Conservation (phyloP, 2,888 invertebrate species). For the Campoplex nolae region DNA sequence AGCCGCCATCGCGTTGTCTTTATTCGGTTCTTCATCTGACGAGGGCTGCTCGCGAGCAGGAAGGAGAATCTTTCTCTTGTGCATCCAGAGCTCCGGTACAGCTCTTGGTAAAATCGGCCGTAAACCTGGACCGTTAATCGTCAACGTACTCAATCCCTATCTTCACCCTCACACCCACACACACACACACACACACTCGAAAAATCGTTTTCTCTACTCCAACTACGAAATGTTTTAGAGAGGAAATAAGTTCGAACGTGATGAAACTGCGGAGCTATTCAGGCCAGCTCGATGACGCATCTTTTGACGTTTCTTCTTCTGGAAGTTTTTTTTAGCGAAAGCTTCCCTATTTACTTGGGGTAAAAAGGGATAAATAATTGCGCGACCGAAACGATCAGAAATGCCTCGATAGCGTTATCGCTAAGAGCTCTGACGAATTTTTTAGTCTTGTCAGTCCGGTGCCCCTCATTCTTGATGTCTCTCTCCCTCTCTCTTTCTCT, state of each 20-base stretch:
- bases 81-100: not conserved
- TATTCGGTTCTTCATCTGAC: conserved; percentile 14
- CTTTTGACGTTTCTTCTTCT: not conserved
- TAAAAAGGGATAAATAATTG: not conserved
- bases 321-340: not conserved
- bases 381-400: conserved; percentile 1
- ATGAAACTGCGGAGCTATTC: conserved; percentile 16
- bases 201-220: conserved; percentile 45
- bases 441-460: conserved; percentile 9
- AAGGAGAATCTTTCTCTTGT: not conserved
- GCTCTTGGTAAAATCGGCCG: conserved; percentile 36
- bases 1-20: conserved; percentile 36
- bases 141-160: conserved; percentile 47
- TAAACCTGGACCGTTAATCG: conserved; percentile 59
- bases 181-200: not conserved
- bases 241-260: not conserved
- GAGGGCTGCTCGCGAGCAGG: not conserved
- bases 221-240: conserved; percentile 5
- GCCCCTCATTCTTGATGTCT: conserved; percentile 1
- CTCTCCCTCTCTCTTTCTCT: conserved; percentile 4
- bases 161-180: not conserved
- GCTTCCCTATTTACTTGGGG: not conserved
- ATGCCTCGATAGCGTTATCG: conserved; percentile 19
- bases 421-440: conserved; percentile 47
- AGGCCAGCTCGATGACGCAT: not conserved